Evolutionary conservation across 2,888 invertebrate genomes (phyloP).

Genomic region (Cyaniris semiargus): DNA sequence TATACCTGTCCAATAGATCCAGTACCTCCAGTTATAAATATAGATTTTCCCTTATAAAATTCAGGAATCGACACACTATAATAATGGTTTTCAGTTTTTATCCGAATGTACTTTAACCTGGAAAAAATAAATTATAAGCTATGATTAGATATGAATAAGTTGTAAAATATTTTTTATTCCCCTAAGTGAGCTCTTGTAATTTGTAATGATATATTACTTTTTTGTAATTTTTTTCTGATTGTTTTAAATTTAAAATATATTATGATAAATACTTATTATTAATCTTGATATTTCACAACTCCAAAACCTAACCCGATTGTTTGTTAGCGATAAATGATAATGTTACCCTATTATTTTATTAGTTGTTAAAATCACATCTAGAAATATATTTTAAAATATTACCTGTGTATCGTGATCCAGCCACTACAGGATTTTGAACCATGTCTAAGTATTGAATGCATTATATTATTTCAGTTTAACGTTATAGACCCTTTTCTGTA

Average conservation of each 20-base stretch:
- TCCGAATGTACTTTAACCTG: background rate
- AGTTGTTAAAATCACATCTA: no score
- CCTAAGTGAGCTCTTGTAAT: no score
- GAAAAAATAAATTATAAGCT: background rate
- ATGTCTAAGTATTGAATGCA: background rate
- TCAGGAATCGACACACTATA: constrained; percentile 39
- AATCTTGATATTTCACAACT: no score
- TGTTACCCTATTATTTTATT: no score
- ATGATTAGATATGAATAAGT: no score
- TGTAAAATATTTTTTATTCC: no score
- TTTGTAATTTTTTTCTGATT: no score
- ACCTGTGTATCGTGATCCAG: background rate
- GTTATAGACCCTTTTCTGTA: background rate
- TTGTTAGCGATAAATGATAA: no score
- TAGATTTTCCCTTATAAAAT: constrained; percentile 50
- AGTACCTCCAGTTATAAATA: constrained; percentile 52
- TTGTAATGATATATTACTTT: no score
- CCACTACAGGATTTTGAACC: background rate
- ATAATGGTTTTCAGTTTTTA: background rate
- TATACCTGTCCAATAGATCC: constrained; percentile 51
- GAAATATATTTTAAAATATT: background rate
- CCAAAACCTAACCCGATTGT: no score
- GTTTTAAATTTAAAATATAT: no score
- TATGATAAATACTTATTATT: no score
- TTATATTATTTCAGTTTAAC: background rate